phyloP scores from a whole-genome alignment of 2,888 invertebrate species.

The Cryptophagus acutangulus region DNA sequence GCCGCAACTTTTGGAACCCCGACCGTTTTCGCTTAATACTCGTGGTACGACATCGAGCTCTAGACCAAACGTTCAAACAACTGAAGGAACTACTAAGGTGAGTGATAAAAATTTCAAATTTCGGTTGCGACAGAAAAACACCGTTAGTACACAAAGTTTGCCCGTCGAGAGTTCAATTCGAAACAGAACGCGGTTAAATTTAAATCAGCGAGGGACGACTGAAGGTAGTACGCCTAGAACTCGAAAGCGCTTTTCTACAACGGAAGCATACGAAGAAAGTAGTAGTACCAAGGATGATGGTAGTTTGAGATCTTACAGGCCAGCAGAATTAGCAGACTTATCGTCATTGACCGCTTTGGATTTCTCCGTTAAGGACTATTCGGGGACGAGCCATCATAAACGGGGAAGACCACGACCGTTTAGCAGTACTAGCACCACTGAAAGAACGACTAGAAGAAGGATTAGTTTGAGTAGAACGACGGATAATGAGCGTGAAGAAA shows the following conservation, averaged over 20 bases:
- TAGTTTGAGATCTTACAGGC: slow-evolving; percentile 37
- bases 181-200: slow-evolving; percentile 27
- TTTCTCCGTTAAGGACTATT: slow-evolving; percentile 27
- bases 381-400: slow-evolving; percentile 19
- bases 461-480: slow-evolving; percentile 26
- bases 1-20: slow-evolving; percentile 38
- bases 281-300: slow-evolving; percentile 32
- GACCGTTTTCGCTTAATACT: slow-evolving; percentile 39
- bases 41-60: slow-evolving; percentile 29
- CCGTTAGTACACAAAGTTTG: slow-evolving; percentile 15
- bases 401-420: slow-evolving; percentile 21
- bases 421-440: slow-evolving; percentile 16
- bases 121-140: slow-evolving; percentile 27
- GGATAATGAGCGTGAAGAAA: slow-evolving; percentile 24
- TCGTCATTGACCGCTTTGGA: slow-evolving; percentile 55
- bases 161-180: slow-evolving; percentile 11
- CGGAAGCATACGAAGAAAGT: slow-evolving; percentile 33
- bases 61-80: slow-evolving; percentile 39
- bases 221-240: slow-evolving; percentile 18
- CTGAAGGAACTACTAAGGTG: slow-evolving; percentile 48
- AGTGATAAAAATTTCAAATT: slow-evolving; percentile 43
- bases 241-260: slow-evolving; percentile 24
- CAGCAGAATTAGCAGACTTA: slow-evolving; percentile 49
- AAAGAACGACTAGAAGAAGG: slow-evolving; percentile 20
- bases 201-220: slow-evolving; percentile 5